phyloP scores from a whole-genome alignment of 2,888 invertebrate genomes.

The Thysanoteuthis rhombus region DNA sequence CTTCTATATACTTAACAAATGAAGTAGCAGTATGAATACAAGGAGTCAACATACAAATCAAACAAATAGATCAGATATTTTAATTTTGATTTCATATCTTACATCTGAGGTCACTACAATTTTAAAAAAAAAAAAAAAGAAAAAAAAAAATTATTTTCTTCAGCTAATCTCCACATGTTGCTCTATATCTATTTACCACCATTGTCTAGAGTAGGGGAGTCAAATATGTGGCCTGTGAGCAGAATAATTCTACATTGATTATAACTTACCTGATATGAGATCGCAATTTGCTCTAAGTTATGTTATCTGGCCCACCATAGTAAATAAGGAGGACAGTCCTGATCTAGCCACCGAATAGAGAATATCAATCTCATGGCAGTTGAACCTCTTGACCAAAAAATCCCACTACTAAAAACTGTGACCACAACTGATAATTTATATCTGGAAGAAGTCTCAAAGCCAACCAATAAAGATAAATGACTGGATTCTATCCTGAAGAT shows the following conservation, averaged over 20 bases:
- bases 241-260: too few species aligned
- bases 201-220: background rate
- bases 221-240: too few species aligned
- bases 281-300: too few species aligned
- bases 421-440: background rate
- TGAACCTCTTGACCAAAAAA: background rate
- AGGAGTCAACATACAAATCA: background rate
- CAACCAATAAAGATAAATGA: background rate
- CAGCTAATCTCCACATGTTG: too few species aligned
- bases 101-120: background rate
- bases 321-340: too few species aligned
- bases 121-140: too few species aligned
- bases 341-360: too few species aligned
- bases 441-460: too few species aligned
- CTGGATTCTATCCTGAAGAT: background rate
- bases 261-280: too few species aligned
- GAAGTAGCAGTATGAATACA: background rate
- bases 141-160: background rate
- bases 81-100: background rate
- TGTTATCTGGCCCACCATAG: too few species aligned
- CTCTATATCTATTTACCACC: background rate
- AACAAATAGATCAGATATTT: background rate
- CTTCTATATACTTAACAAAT: background rate
- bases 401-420: background rate
- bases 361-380: background rate